Percentiles rank a stretch among this genome's conserved stretches.
Conservation (phyloP, 2,888 invertebrate species). For the Drosophila suboccidentalis region DNA sequence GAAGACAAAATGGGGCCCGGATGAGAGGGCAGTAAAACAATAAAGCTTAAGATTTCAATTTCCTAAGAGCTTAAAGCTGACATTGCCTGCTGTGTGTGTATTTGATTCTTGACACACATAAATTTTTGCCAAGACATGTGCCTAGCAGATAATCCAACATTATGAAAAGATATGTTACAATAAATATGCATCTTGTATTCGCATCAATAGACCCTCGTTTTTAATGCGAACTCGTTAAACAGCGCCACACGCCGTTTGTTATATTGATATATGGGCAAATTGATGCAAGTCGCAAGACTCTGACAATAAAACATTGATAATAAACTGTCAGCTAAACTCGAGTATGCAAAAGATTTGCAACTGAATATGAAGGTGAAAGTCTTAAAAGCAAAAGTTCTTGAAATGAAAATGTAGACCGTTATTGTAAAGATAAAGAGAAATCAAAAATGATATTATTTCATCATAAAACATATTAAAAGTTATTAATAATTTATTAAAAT, state of each 20-base stretch:
- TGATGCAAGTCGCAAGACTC: conserved; percentile 15
- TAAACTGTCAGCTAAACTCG: conserved; percentile 1
- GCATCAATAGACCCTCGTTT: conserved; percentile 65
- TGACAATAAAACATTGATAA: conserved; percentile 11
- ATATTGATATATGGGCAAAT: conserved; percentile 50
- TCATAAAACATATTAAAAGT: no score
- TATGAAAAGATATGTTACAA: conserved; percentile 72
- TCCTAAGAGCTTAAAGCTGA: conserved; percentile 70
- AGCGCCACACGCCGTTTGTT: conserved; percentile 27
- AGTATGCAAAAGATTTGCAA: conserved; percentile 10
- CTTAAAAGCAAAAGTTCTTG: conserved; percentile 8
- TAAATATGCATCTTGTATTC: conserved; percentile 51
- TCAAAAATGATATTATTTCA: no score
- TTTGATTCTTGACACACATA: conserved; percentile 69
- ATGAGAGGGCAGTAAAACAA: conserved; percentile 66
- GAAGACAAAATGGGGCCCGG: not conserved
- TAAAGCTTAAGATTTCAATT: conserved; percentile 81
- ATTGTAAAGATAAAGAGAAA: not conserved
- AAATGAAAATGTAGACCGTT: not conserved
- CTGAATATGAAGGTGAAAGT: conserved; percentile 2
- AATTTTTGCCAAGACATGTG: conserved; percentile 69
- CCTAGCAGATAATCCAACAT: conserved; percentile 72
- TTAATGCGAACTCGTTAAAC: conserved; percentile 63
- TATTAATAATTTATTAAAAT: no score
- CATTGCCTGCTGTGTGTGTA: conserved; percentile 37